Conservation (phyloP, 1,140 invertebrate species). For the Lanistes nyassanus region DNA sequence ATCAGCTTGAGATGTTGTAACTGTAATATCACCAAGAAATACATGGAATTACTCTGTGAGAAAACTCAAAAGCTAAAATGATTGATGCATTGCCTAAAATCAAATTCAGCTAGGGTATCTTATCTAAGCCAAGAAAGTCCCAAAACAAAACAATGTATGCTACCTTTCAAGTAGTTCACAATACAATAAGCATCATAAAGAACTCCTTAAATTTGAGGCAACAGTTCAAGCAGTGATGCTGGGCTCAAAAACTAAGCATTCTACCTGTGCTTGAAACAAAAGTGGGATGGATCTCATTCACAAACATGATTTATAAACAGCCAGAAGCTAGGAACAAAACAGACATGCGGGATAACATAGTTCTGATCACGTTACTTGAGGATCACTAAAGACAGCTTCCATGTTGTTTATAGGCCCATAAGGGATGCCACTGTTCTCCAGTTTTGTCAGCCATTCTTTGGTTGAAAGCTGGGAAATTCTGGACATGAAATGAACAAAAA, state of each 20-base stretch:
- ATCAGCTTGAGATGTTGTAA: slow-evolving; percentile 78
- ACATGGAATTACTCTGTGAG: neutral
- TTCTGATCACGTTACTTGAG: slow-evolving; percentile 73
- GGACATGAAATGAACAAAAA: slow-evolving; percentile 14
- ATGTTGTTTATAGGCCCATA: slow-evolving; percentile 91
- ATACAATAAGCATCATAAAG: too few species aligned
- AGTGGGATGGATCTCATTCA: too few species aligned
- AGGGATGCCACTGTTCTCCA: slow-evolving; percentile 83
- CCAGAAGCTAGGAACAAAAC: neutral
- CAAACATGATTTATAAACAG: too few species aligned
- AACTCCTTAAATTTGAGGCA: neutral
- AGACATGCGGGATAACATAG: too few species aligned
- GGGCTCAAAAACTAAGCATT: neutral
- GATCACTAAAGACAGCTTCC: slow-evolving; percentile 86
- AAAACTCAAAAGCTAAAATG: neutral
- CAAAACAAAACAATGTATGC: too few species aligned
- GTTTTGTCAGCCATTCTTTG: slow-evolving; percentile 79
- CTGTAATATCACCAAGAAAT: slow-evolving; percentile 36
- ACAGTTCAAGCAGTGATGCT: neutral
- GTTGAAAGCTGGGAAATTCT: slow-evolving; percentile 77
- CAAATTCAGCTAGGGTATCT: neutral
- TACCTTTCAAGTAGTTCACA: neutral
- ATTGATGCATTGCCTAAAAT: neutral
- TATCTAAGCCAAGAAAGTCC: too few species aligned
- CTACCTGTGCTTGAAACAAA: too few species aligned